A percentile compares a stretch with the other conserved stretches of the same genome.
Evolutionary conservation across 1,140 invertebrate species (phyloP).

Genomic region (Papilio polyxenes): DNA sequence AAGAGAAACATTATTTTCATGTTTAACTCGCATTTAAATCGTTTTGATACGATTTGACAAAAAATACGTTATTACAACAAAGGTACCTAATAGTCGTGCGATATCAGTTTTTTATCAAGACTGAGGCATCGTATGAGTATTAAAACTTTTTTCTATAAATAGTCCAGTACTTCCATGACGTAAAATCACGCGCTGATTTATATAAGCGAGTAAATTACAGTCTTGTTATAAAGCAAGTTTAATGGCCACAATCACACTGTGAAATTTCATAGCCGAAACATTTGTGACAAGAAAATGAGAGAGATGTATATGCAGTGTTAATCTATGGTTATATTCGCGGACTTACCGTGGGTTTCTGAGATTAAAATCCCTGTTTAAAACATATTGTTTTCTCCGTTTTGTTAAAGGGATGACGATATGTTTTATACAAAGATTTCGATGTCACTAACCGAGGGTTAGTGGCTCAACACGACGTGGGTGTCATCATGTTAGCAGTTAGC

Average conservation of each 20-base stretch:
- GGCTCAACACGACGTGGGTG: constrained; percentile 20
- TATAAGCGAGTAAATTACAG: neutral
- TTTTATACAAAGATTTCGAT: neutral
- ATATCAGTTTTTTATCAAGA: neutral
- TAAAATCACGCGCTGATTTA: neutral
- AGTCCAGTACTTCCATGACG: neutral
- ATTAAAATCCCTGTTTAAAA: too few relatives aligned
- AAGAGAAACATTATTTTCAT: too few relatives aligned
- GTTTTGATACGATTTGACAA: too few relatives aligned
- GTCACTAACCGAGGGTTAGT: neutral
- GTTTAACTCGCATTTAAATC: too few relatives aligned
- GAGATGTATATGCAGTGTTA: too few relatives aligned
- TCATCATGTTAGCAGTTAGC: neutral
- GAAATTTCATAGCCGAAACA: too few relatives aligned
- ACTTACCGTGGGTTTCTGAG: too few relatives aligned
- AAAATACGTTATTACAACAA: too few relatives aligned
- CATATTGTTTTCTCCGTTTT: too few relatives aligned
- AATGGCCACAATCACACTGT: neutral
- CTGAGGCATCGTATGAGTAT: neutral
- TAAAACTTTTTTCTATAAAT: neutral
- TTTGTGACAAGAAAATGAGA: too few relatives aligned
- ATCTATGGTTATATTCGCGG: too few relatives aligned
- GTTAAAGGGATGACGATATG: neutral
- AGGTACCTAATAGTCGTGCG: neutral
- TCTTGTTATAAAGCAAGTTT: neutral